A percentile compares a stretch with the other conserved stretches of the same genome.
phyloP scores from a whole-genome alignment of 2,113 vertebrate genomes.

The Leucosticte australis region DNA sequence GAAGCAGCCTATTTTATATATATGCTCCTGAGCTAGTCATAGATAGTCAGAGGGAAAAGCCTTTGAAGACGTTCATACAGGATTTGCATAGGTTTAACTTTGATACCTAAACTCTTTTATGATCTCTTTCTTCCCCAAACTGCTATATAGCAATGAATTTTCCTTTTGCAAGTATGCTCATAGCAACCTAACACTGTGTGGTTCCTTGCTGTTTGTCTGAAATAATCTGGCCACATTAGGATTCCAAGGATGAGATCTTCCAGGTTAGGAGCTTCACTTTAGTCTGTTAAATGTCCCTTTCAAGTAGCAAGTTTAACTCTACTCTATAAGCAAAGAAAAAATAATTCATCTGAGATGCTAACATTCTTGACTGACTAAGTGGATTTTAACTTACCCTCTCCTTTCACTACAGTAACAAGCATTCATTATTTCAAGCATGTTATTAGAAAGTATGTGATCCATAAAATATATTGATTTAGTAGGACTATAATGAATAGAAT shows the following conservation, averaged over 20 bases:
- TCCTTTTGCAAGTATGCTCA: neutral
- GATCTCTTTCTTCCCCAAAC: neutral
- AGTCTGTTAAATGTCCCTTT: neutral
- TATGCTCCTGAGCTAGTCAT: neutral
- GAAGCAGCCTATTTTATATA: neutral
- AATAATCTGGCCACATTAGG: fast-evolving
- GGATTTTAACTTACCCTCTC: neutral
- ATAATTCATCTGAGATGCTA: neutral
- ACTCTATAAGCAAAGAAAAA: neutral
- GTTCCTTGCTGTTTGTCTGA: neutral
- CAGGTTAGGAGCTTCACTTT: neutral
- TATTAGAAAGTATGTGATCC: neutral
- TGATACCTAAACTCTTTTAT: neutral
- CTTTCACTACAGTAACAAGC: neutral
- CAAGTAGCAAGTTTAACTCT: neutral
- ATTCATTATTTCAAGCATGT: neutral
- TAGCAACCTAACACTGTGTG: neutral
- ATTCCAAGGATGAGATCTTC: neutral
- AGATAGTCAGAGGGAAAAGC: neutral
- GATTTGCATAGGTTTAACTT: neutral
- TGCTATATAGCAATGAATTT: neutral
- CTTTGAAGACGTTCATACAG: neutral
- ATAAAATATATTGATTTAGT: neutral
- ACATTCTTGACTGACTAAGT: neutral
- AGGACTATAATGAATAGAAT: neutral